These are phyloP conservation scores for Pachyuromys duprasi DNA, from an alignment of 2,797 vertebrate species.

Conservation along the genomic window DNA sequence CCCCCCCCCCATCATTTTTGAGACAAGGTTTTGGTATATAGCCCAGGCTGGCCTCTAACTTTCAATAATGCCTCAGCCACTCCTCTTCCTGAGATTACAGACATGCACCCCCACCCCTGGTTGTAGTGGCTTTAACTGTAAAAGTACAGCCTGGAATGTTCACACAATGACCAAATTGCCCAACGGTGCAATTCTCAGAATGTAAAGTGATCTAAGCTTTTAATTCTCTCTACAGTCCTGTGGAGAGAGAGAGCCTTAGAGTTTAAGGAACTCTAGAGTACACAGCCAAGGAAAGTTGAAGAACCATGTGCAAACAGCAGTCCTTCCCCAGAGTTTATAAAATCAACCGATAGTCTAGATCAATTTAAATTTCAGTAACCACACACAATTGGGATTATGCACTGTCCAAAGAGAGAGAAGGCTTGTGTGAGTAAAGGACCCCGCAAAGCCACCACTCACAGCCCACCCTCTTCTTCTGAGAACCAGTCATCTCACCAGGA, in stretches of 20 bases:
- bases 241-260: background rate
- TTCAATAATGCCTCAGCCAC: background rate
- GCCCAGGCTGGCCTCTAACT: background rate
- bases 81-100: background rate
- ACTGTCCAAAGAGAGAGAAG: background rate
- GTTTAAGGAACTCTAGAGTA: background rate
- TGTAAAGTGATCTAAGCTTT: background rate
- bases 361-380: background rate
- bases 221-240: background rate
- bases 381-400: fast-evolving
- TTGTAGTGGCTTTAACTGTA: background rate
- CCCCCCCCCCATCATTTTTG: background rate
- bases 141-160: background rate
- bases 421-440: background rate
- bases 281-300: background rate
- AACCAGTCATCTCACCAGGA: background rate
- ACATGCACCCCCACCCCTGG: background rate
- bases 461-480: background rate
- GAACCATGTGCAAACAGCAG: background rate
- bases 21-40: background rate
- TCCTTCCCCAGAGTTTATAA: background rate
- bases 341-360: background rate
- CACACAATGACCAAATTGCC: background rate
- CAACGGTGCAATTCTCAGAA: background rate
- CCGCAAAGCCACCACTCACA: too few species aligned